Evolutionary conservation across 23 tunicate species (phyloP).

Genomic region (Phallusia fumigata): DNA sequence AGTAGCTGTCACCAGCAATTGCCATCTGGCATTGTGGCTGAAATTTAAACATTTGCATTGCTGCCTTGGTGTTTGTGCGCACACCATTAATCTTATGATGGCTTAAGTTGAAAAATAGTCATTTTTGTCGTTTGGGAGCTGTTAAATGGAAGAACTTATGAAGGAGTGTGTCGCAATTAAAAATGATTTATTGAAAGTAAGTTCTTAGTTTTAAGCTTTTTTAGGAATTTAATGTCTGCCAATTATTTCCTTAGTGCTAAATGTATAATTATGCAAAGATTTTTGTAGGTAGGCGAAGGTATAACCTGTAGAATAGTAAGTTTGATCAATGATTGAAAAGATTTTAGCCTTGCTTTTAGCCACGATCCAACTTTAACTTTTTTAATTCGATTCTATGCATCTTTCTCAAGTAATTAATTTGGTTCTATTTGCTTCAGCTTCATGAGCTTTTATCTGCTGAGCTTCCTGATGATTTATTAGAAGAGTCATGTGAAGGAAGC

Average conservation of each 20-base stretch:
- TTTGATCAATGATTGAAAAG: no score
- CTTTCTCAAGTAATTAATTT: not conserved
- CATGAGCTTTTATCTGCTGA: slow-evolving; percentile 86
- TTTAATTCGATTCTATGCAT: not conserved
- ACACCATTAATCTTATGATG: not conserved
- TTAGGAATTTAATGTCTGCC: no score
- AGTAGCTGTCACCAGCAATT: not conserved
- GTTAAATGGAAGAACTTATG: not conserved
- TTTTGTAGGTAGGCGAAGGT: no score
- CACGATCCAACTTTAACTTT: no score
- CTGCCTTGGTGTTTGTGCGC: not conserved
- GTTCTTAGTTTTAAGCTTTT: not conserved
- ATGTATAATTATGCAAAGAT: no score
- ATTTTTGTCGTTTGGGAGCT: not conserved
- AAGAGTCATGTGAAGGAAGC: slow-evolving; percentile 47
- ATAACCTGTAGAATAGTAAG: no score
- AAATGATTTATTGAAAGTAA: not conserved
- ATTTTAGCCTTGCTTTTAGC: no score
- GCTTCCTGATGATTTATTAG: slow-evolving; percentile 80
- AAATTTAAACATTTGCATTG: not conserved
- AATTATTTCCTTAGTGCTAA: no score
- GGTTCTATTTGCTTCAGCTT: slow-evolving; percentile 31
- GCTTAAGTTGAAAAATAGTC: not conserved
- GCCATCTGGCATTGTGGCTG: not conserved
- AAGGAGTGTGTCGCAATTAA: not conserved